These are phyloP conservation scores for Megamerina dolium DNA, from an alignment of 2,888 invertebrate species.

Conservation along the genomic window DNA sequence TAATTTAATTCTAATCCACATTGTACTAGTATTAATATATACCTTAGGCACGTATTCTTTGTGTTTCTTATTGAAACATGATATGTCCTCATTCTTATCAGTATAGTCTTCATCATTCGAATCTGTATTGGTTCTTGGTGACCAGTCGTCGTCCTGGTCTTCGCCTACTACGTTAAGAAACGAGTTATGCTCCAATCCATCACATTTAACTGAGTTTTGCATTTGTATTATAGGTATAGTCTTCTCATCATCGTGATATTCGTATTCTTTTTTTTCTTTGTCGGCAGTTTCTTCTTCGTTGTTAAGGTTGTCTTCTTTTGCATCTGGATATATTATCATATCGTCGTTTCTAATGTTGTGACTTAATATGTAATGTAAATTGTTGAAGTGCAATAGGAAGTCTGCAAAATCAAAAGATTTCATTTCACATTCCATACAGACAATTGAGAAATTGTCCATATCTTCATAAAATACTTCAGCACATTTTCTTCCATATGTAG, in stretches of 20 bases:
- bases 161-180: neutral
- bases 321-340: too few relatives aligned
- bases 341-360: neutral
- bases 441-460: slow-evolving; percentile 33
- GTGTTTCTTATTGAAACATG: neutral
- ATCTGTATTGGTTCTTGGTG: neutral
- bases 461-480: slow-evolving; percentile 40
- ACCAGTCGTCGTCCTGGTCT: neutral
- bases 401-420: slow-evolving; percentile 37
- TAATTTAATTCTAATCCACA: too few relatives aligned
- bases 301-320: too few relatives aligned
- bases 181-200: neutral
- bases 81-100: neutral
- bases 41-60: slow-evolving; percentile 6
- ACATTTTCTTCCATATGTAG: too few relatives aligned
- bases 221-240: too few relatives aligned
- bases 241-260: neutral
- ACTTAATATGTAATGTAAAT: slow-evolving; percentile 28
- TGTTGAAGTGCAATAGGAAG: slow-evolving; percentile 36
- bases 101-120: neutral
- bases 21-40: too few relatives aligned
- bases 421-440: slow-evolving; percentile 36
- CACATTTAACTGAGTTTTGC: neutral
- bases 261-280: neutral
- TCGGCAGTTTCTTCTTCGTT: neutral